These are phyloP conservation scores for Tympanoctomys barrerae DNA, from an alignment of 2,797 vertebrate species.

Conservation along the genomic window DNA sequence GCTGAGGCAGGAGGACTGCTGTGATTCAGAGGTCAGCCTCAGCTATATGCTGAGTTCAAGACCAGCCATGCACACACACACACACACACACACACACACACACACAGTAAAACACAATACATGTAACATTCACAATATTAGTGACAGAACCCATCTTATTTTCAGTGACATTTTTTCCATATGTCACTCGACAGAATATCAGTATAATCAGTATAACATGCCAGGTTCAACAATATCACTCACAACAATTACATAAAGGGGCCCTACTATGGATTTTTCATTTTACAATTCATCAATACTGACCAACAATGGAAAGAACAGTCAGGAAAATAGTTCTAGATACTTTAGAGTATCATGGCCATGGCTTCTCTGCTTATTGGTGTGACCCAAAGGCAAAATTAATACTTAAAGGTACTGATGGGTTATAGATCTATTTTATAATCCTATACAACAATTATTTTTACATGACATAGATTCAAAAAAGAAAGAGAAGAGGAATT, in stretches of 20 bases:
- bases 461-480: conserved; percentile 9
- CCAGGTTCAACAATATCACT: background rate
- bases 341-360: background rate
- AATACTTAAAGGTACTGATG: background rate
- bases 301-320: conserved; percentile 7
- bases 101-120: background rate
- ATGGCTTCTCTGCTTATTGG: background rate
- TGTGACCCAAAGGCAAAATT: background rate
- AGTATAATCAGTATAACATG: background rate
- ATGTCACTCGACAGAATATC: conserved; percentile 35
- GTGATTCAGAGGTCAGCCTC: background rate
- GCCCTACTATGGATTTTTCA: background rate
- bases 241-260: background rate
- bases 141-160: background rate
- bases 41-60: background rate
- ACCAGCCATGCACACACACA: background rate
- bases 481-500: background rate
- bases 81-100: too few species aligned
- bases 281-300: background rate
- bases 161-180: background rate
- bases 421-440: background rate
- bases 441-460: conserved; percentile 3
- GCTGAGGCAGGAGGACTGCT: background rate
- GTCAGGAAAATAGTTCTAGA: background rate
- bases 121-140: conserved; percentile 13